Evolutionary conservation across 2,888 invertebrate species (phyloP), one percentile per base, ranked within the genome.

Genomic region (Drosophila longiperda): DNA sequence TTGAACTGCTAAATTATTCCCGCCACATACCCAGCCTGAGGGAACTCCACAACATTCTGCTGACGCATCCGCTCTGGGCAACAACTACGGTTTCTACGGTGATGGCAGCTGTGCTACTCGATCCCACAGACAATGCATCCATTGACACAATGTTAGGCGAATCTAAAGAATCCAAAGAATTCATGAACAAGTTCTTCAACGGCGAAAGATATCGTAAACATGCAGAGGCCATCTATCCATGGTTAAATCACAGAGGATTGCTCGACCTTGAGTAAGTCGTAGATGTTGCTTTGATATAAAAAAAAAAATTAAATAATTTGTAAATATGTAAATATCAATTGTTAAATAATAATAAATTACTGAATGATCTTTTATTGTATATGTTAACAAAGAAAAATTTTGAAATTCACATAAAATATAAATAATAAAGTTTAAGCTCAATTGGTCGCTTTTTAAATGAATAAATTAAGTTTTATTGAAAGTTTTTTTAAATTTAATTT

Each of bases 211-310:
- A 84, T 72, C 65, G 86, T 0, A 69, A 86, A 48, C 91, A 89
- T 69, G 62, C 83, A 0, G 82, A 83, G 45, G 69, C 80, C 7
- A 63, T 91, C 4, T 73, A 89, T 48, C 83, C 85, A n/a, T 91
- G 87, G 83, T 73, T 91, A 5, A 79, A 88, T 48, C 63, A 83
- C 20, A 75, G 82, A 33, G 91, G 91, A n/a, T 67, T 78, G 0
- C 75, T 87, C 0, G 76, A 84, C 33, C 1, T 78, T 29, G 36
- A 2, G 15, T 36, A 36, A 36, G 36, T 29, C 29, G 29, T 6
- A 29, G 29, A 29, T 29, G 29, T 29, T 29, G 29, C 7, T 12
- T 12, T 20, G 20, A 45, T 6, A 7, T 12, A 1, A 45, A 45
- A 20, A 45, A 45, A 20, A 6, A 45, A 20, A 20, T 45, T 7